These are phyloP conservation scores for Blera fallax DNA, from an alignment of 2,888 invertebrate genomes.

Conservation along the genomic window DNA sequence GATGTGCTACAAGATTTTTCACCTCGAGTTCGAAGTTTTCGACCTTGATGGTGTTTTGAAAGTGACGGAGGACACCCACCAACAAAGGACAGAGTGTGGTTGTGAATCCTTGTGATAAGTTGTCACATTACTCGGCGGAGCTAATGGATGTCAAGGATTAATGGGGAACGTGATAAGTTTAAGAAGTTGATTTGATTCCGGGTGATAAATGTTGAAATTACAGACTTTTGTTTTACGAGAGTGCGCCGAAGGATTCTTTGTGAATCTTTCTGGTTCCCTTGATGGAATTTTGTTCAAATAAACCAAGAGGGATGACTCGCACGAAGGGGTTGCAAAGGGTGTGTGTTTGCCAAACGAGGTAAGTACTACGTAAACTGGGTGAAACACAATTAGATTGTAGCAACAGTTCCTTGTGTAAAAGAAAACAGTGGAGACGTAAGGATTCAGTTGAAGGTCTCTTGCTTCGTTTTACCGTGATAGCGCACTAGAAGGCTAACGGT, in stretches of 20 bases:
- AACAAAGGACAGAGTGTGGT: not conserved
- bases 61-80: conserved; percentile 43
- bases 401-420: no score
- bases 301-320: not conserved
- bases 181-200: conserved; percentile 64
- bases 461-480: no score
- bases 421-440: no score
- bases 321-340: not conserved
- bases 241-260: conserved; percentile 3
- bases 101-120: conserved; percentile 62
- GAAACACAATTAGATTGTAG: no score
- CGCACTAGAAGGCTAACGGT: no score
- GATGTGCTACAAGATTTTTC: conserved; percentile 52
- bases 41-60: conserved; percentile 53
- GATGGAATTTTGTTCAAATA: not conserved
- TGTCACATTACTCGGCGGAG: conserved; percentile 63
- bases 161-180: conserved; percentile 70
- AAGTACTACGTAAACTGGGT: not conserved
- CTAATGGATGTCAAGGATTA: conserved; percentile 70
- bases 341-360: not conserved
- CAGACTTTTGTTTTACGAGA: conserved; percentile 30
- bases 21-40: conserved; percentile 64
- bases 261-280: not conserved
- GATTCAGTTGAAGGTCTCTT: no score
- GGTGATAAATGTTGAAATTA: conserved; percentile 54